Percentiles rank a stretch among this genome's conserved stretches.
These are phyloP conservation scores for Argentina silus DNA, from an alignment of 2,797 vertebrate species.

Conservation along the genomic window DNA sequence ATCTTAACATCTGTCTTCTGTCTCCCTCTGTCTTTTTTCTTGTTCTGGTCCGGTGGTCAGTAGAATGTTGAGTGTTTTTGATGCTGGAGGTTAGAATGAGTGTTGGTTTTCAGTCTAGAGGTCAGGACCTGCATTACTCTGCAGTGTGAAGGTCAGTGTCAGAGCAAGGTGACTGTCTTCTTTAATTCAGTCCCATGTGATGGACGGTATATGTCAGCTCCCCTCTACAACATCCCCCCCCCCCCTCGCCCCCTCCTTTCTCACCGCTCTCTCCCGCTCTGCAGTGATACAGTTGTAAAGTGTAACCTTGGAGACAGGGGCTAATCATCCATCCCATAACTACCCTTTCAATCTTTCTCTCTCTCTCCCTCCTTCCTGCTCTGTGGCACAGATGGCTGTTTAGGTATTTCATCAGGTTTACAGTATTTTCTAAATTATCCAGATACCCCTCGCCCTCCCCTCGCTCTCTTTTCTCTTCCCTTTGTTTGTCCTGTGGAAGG, in stretches of 20 bases:
- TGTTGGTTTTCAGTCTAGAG: constrained; percentile 51
- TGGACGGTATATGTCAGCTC: constrained; percentile 55
- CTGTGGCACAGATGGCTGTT: constrained; percentile 39
- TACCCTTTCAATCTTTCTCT: constrained; percentile 59
- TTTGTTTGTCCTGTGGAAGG: constrained; percentile 80
- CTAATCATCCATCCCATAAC: constrained; percentile 74
- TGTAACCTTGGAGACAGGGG: constrained; percentile 75
- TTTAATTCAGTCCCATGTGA: constrained; percentile 49
- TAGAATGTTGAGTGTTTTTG: not conserved
- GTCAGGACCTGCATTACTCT: constrained; percentile 53
- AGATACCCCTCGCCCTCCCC: not conserved
- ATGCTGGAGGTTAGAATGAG: not conserved
- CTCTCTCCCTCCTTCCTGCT: constrained; percentile 1
- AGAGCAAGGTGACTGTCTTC: constrained; percentile 49
- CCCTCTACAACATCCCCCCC: not conserved
- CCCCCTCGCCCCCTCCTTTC: constrained; percentile 1
- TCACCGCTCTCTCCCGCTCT: constrained; percentile 22
- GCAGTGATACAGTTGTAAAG: constrained; percentile 70
- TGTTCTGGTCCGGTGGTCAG: constrained; percentile 48
- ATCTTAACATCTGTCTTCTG: not conserved
- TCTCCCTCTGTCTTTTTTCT: constrained; percentile 31
- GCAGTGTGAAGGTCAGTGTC: constrained; percentile 57
- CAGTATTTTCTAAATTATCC: not conserved
- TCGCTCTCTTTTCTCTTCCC: constrained; percentile 23
- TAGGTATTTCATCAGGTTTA: constrained; percentile 39